phyloP scores from a whole-genome alignment of 2,113 vertebrate species.

The Bostrychus sinensis region DNA sequence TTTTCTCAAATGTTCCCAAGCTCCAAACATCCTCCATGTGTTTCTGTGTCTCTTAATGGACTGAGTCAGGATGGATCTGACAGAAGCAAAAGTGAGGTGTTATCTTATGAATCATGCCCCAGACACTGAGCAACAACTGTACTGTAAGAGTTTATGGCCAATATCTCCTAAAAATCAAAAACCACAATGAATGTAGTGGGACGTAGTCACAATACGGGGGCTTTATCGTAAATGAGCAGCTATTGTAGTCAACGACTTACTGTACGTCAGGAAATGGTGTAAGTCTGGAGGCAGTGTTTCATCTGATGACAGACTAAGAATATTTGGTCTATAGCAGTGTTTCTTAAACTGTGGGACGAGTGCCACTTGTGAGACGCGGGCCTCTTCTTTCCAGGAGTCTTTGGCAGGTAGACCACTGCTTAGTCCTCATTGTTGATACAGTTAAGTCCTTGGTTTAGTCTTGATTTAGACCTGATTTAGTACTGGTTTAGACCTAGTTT shows the following conservation, averaged over 20 bases:
- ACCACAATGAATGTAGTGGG: slow-evolving; percentile 2
- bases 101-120: slow-evolving; percentile 45
- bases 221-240: background rate
- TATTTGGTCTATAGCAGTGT: too few relatives aligned
- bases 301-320: too few relatives aligned
- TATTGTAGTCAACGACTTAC: background rate
- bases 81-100: slow-evolving; percentile 48
- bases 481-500: too few relatives aligned
- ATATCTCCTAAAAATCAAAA: background rate
- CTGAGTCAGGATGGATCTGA: slow-evolving; percentile 57
- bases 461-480: too few relatives aligned
- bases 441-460: too few relatives aligned
- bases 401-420: too few relatives aligned
- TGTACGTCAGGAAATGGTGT: background rate
- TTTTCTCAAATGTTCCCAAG: slow-evolving; percentile 38
- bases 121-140: background rate
- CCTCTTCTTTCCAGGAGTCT: too few relatives aligned
- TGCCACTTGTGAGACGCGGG: too few relatives aligned
- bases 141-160: slow-evolving; percentile 6
- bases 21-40: slow-evolving; percentile 50
- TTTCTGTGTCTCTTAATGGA: slow-evolving; percentile 18
- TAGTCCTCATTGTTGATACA: too few relatives aligned
- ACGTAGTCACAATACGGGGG: slow-evolving; percentile 3
- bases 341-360: too few relatives aligned
- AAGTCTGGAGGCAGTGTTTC: background rate